Evolutionary conservation across 2,797 vertebrate genomes (phyloP).

Genomic region (Myripristis jacobus): DNA sequence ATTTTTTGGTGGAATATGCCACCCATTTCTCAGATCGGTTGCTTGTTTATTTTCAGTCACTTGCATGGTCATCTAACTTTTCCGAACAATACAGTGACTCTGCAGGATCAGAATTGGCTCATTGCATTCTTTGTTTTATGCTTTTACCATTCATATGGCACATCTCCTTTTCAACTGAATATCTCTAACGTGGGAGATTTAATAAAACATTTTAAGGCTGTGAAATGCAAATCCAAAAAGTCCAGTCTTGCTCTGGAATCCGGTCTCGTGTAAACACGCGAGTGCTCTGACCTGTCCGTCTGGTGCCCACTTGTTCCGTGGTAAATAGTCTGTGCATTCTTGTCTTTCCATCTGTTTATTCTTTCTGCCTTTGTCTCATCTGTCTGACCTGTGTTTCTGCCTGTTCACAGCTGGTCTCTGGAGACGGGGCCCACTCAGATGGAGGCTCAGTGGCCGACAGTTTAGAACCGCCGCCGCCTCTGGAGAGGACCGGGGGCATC

Average conservation of each 20-base stretch:
- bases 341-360: conserved; percentile 20
- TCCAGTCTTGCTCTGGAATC: not conserved
- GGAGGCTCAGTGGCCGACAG: conserved; percentile 82
- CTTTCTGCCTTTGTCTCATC: conserved; percentile 26
- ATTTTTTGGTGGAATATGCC: too few relatives aligned
- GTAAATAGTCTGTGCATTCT: too few relatives aligned
- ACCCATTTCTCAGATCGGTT: too few relatives aligned
- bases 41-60: too few relatives aligned
- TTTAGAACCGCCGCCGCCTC: conserved; percentile 81
- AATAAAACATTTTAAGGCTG: too few relatives aligned
- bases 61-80: too few relatives aligned
- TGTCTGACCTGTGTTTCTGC: conserved; percentile 38
- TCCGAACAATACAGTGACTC: too few relatives aligned
- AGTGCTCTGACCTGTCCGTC: conserved; percentile 15
- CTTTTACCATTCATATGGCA: too few relatives aligned
- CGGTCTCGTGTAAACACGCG: conserved; percentile 37
- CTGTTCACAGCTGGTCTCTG: conserved; percentile 87
- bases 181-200: not conserved
- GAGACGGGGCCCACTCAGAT: conserved; percentile 84
- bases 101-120: too few relatives aligned
- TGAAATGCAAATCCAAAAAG: too few relatives aligned
- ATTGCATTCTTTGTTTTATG: too few relatives aligned
- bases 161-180: not conserved
- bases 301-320: conserved; percentile 25
- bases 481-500: conserved; percentile 92